Evolutionary conservation across 1,140 invertebrate species (phyloP).

Genomic region (Caligus rogercresseyi): DNA sequence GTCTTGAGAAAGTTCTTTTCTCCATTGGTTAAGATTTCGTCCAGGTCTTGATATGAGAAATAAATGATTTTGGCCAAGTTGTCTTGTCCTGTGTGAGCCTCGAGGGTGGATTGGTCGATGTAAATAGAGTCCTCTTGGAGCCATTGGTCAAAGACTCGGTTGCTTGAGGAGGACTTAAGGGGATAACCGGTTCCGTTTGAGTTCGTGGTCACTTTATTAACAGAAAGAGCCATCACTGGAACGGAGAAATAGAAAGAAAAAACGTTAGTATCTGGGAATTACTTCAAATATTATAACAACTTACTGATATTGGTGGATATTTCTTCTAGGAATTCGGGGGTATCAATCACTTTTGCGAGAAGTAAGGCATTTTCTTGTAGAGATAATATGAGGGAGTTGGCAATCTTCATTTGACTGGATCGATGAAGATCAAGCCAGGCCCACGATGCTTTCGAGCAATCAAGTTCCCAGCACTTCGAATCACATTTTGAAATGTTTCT

Average conservation of each 20-base stretch:
- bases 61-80: constrained; percentile 1
- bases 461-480: constrained; percentile 75
- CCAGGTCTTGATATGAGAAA: constrained; percentile 27
- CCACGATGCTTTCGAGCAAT: constrained; percentile 57
- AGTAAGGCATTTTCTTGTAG: constrained; percentile 80
- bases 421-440: constrained; percentile 62
- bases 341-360: constrained; percentile 44
- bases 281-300: background rate
- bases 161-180: background rate
- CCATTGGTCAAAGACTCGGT: background rate
- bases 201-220: background rate
- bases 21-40: constrained; percentile 21
- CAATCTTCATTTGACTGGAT: constrained; percentile 44
- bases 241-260: background rate
- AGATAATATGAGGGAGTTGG: constrained; percentile 60
- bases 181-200: background rate
- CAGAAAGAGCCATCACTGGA: constrained; percentile 8
- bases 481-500: constrained; percentile 61
- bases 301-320: constrained; percentile 25
- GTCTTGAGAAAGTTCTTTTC: constrained; percentile 14
- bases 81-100: background rate
- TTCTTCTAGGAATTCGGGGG: constrained; percentile 21
- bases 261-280: background rate
- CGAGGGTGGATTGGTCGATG: background rate
- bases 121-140: background rate